Evolutionary conservation across 2,888 invertebrate species (phyloP), one percentile per base, ranked within the genome.

Genomic region (Drosophila suboccidentalis): DNA sequence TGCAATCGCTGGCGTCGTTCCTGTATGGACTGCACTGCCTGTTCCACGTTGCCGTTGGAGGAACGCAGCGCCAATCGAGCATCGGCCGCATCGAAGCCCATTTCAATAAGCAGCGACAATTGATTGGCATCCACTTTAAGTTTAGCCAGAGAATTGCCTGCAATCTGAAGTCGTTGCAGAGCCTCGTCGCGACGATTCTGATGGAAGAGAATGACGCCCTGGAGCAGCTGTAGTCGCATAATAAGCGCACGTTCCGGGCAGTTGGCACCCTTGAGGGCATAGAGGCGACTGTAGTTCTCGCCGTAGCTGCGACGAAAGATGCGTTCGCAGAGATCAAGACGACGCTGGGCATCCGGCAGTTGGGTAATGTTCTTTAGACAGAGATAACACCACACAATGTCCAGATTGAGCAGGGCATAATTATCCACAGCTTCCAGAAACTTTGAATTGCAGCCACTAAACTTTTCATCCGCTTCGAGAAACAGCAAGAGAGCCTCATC

Each of bases 371-470:
- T 95, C 94, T 92, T 92, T 43, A 97, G 94, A 85, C 95, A 95
- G 51, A 97, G 94, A 93, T 97, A 97, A 91, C 97, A 97, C 97
- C 97, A 97, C 11, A 96, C 95, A 75, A 97, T 96, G 92, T 97
- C 97, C 87, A 97, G 93, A 92, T 97, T 96, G 26, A 97, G 93
- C 3, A 97, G 93, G 0, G 96, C 97, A 93, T 96, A 96, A 92
- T 97, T 97, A 93, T 97, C 97, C 9, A 97, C 97, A 0, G 94
- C 92, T 60, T 95, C 94, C 39, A 97, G 93, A 55, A 92, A 89
- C 19, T 89, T 83, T 0, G 92, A 91, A 57, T 90, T 88, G 50
- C 93, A 92, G 1, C 77, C 78, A 94, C 94, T 94, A 89, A 96
- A 95, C 88, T 95, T 95, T 53, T 94, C 93, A 82, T 97, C 97